A percentile compares a stretch with the other conserved stretches of the same genome.
Conservation (phyloP, 2,113 vertebrate genomes). For the Aspidoscelis tigris region DNA sequence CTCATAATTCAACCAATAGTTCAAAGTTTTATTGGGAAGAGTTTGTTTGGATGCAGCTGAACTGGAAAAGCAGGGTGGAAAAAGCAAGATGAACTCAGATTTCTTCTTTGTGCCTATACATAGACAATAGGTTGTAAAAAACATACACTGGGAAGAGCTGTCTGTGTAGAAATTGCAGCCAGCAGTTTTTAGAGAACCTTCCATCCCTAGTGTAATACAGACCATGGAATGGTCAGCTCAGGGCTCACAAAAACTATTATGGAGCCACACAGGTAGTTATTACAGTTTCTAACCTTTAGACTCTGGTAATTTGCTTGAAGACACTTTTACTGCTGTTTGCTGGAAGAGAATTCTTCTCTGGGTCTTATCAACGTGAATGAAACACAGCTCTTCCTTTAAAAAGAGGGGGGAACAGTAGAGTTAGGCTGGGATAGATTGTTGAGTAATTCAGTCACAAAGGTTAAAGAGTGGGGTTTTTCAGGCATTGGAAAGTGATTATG, state of each 20-base stretch:
- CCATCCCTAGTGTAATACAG: not conserved
- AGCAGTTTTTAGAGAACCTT: not conserved
- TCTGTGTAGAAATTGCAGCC: too few species aligned
- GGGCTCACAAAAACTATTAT: conserved; percentile 36
- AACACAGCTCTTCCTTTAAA: conserved; percentile 65
- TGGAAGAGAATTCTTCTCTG: conserved; percentile 59
- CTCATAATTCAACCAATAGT: too few species aligned
- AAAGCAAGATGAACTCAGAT: too few species aligned
- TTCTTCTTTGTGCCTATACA: too few species aligned
- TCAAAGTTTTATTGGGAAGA: too few species aligned
- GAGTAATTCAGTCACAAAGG: conserved; percentile 62
- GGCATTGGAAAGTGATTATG: conserved; percentile 64
- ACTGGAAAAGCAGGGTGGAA: too few species aligned
- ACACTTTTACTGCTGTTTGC: conserved; percentile 67
- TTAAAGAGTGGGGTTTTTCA: conserved; percentile 62
- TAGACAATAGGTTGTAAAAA: not conserved
- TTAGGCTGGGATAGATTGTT: conserved; percentile 71
- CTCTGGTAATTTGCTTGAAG: conserved; percentile 61
- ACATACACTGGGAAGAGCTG: not conserved
- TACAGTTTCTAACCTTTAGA: conserved; percentile 60
- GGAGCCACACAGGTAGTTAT: conserved; percentile 43
- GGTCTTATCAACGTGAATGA: conserved; percentile 71
- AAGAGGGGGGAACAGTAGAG: not conserved
- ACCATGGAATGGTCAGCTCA: not conserved
- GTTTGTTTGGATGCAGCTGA: too few species aligned